Evolutionary conservation across 2,888 invertebrate genomes (phyloP).

Genomic region (Cosmia trapezina): DNA sequence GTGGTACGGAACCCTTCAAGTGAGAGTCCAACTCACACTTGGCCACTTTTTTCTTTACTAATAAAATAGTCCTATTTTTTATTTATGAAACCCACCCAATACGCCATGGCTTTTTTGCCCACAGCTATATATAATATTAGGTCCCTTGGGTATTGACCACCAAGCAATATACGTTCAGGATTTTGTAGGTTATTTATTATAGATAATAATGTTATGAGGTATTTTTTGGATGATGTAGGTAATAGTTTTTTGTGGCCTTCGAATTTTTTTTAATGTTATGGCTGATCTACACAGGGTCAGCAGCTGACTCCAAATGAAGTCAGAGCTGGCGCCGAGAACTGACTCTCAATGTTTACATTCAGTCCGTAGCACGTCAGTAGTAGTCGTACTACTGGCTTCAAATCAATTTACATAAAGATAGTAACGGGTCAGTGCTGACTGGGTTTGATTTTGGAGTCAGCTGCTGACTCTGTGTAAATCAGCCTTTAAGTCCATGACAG

Average conservation of each 20-base stretch:
- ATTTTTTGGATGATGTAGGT: background rate
- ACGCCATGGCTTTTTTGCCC: background rate
- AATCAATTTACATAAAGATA: no score
- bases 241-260: background rate
- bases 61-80: background rate
- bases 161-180: conserved; percentile 24
- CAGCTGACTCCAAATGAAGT: no score
- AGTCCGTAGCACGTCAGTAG: no score
- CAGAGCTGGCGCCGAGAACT: no score
- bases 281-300: no score
- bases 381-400: no score
- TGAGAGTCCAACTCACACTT: no score
- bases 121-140: background rate
- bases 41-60: background rate
- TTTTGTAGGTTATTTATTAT: conserved; percentile 3
- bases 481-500: no score
- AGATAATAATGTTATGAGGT: background rate
- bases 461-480: no score
- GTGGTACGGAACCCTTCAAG: background rate
- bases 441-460: no score
- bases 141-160: conserved; percentile 21
- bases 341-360: no score
- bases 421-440: no score
- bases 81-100: conserved; percentile 17
- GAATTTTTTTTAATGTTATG: background rate